Evolutionary conservation across 2,888 invertebrate species (phyloP), one percentile per base, ranked within the genome.

Genomic region (Myopa testacea): DNA sequence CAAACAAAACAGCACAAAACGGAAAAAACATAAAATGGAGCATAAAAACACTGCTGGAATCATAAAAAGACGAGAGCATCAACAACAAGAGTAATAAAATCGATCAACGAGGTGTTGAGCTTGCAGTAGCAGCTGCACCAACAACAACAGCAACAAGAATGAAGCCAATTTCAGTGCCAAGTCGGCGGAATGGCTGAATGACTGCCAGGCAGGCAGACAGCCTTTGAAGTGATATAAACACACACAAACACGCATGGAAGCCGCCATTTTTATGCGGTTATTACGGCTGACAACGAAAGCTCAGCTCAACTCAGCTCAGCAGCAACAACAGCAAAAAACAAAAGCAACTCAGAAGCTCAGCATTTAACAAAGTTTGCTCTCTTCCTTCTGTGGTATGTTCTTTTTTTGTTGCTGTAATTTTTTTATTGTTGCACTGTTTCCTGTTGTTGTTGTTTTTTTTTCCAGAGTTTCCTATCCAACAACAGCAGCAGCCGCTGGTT

Each of bases 351-450:
- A 62, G 37, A 65, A 38, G 37, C 65, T 38, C 65, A 65, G 65
- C 34, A 65, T 65, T 65, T 65, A 62, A 62, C 19, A 60, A 63
- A 70, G 60, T 62, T 60, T 67, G 40, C 75, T 68, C 26, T 67
- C n/a, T 55, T 58, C 34, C 55, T 75, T 58, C 38, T 67, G 52
- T 7, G 67, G 16, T 19, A 50, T 10, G 10, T 45, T 63, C 55
- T 58, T 3, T 40, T n/a, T n/a, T 19, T 55, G n/a, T 79, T 79
- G 67, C 75, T 52, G 19, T 73, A 58, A 62, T 78, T 63, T 45
- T 70, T 75, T 75, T 76, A 73, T 58, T 76, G 26, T 26, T 26
- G 26, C 26, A 26, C 26, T 10, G 10, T 3, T 63, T 58, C 14
- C n/a, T 58, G 16, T 58, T 58, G 19, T 58, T 58, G 58, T 63